Percentiles rank a stretch among this genome's conserved stretches.
These are phyloP conservation scores for Tiliacea citrago DNA, from an alignment of 2,888 invertebrate species.

Conservation along the genomic window DNA sequence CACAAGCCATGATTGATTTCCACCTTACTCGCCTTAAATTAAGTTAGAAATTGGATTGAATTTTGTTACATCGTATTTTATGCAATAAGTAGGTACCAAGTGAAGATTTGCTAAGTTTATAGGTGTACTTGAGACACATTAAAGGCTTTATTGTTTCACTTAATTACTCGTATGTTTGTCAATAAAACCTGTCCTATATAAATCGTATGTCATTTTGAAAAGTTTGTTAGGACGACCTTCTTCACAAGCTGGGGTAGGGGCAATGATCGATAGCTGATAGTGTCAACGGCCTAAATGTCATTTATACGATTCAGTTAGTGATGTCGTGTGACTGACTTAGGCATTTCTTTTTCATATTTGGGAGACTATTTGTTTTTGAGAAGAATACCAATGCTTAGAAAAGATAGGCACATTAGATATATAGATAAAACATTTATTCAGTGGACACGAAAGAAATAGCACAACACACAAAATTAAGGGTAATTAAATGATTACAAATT, in stretches of 20 bases:
- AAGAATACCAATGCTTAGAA: background rate
- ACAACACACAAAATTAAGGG: no score
- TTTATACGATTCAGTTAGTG: constrained; percentile 7
- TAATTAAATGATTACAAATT: no score
- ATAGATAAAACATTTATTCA: no score
- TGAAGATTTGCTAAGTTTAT: constrained; percentile 33
- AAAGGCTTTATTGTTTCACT: constrained; percentile 14
- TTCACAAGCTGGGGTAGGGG: background rate
- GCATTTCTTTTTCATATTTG: background rate
- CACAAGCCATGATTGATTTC: background rate
- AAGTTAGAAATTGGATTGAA: constrained; percentile 14
- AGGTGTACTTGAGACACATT: constrained; percentile 36
- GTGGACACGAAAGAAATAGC: no score
- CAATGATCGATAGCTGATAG: constrained; percentile 8
- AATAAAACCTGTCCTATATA: constrained; percentile 29
- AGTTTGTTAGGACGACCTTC: constrained; percentile 13
- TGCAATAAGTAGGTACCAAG: constrained; percentile 9
- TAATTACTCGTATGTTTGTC: constrained; percentile 32
- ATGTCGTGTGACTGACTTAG: constrained; percentile 15
- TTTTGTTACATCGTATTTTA: background rate
- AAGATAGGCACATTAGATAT: background rate
- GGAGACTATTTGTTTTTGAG: background rate
- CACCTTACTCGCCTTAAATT: rapidly evolving
- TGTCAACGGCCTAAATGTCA: background rate
- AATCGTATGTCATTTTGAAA: constrained; percentile 14